Evolutionary conservation across 2,888 invertebrate species (phyloP).

Genomic region (Andricus quercusramuli): DNA sequence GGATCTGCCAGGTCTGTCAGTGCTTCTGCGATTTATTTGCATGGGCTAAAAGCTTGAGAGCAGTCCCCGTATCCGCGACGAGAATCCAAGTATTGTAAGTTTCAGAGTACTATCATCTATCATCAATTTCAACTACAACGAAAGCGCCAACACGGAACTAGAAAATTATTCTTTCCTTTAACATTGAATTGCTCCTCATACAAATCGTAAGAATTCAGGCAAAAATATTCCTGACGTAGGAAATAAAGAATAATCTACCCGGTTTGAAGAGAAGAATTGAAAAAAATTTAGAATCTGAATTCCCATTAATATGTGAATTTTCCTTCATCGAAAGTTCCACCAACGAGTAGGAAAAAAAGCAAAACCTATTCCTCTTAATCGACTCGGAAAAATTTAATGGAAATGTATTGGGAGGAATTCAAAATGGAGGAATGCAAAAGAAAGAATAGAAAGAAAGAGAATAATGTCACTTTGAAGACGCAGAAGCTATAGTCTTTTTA

Average conservation of each 20-base stretch:
- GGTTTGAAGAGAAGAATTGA: too few species aligned
- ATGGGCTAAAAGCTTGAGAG: constrained; percentile 43
- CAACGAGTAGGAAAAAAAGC: too few species aligned
- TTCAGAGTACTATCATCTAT: constrained; percentile 40
- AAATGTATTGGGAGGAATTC: too few species aligned
- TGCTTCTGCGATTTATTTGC: constrained; percentile 42
- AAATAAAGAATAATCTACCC: background rate
- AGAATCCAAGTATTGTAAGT: constrained; percentile 38
- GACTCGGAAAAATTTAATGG: too few species aligned
- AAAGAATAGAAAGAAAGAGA: too few species aligned
- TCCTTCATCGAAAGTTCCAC: too few species aligned
- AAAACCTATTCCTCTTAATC: too few species aligned
- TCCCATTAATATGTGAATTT: too few species aligned
- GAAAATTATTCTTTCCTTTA: constrained; percentile 31
- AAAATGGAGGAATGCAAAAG: too few species aligned
- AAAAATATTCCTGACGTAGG: background rate
- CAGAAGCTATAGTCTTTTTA: too few species aligned
- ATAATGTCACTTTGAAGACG: too few species aligned
- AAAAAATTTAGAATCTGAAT: too few species aligned
- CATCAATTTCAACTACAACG: constrained; percentile 33
- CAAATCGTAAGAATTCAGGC: background rate
- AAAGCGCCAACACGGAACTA: constrained; percentile 6
- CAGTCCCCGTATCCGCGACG: constrained; percentile 39
- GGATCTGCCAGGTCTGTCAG: constrained; percentile 39
- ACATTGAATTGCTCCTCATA: background rate